Percentiles rank a stretch among this genome's conserved stretches.
Evolutionary conservation across 1,140 invertebrate species (phyloP).

Genomic region (Drosophila ambigua): DNA sequence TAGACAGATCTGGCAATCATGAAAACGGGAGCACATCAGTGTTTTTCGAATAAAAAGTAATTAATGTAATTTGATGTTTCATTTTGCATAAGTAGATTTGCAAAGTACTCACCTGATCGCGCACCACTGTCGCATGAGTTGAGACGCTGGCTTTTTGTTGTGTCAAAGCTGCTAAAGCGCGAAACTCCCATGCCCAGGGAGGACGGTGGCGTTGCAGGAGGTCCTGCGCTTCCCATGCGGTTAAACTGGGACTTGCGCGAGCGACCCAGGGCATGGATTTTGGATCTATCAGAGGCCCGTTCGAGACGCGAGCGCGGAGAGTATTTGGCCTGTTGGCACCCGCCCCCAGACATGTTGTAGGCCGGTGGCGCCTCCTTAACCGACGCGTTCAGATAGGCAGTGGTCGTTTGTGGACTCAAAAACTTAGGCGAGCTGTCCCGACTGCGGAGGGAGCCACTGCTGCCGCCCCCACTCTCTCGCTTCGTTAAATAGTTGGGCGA

Average conservation of each 20-base stretch:
- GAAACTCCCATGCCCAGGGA: slow-evolving; percentile 52
- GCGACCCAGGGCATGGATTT: slow-evolving; percentile 65
- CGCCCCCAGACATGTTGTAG: slow-evolving; percentile 52
- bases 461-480: slow-evolving; percentile 62
- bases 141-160: slow-evolving; percentile 71
- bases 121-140: slow-evolving; percentile 83
- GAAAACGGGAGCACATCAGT: not conserved
- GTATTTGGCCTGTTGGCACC: slow-evolving; percentile 46
- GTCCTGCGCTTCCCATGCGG: slow-evolving; percentile 48
- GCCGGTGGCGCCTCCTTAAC: slow-evolving; percentile 77
- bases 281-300: slow-evolving; percentile 71
- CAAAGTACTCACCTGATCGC: slow-evolving; percentile 72
- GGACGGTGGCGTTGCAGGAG: slow-evolving; percentile 13
- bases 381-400: slow-evolving; percentile 76
- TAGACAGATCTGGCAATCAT: slow-evolving; percentile 73
- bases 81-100: not conserved
- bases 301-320: slow-evolving; percentile 68
- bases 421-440: slow-evolving; percentile 80
- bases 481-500: slow-evolving; percentile 82
- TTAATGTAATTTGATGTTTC: too few species aligned
- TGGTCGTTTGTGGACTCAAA: slow-evolving; percentile 63
- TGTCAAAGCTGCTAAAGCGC: slow-evolving; percentile 81
- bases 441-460: slow-evolving; percentile 67
- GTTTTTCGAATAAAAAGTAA: too few species aligned
- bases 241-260: slow-evolving; percentile 78